Evolutionary conservation across 2,797 vertebrate species (phyloP).

Genomic region (Hyperoplus lanceolatus): DNA sequence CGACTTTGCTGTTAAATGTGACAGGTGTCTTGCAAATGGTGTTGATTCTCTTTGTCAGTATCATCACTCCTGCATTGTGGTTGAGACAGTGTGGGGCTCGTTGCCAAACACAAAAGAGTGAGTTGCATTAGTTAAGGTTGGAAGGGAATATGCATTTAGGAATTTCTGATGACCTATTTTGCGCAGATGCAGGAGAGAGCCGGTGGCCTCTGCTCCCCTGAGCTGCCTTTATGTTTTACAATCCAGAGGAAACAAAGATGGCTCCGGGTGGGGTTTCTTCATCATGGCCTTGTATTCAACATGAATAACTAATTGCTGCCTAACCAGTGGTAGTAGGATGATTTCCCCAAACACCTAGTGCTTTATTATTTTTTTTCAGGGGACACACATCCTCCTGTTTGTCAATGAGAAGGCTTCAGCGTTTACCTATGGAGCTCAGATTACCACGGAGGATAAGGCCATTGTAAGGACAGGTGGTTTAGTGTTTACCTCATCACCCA

Average conservation of each 20-base stretch:
- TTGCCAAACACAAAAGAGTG: conserved; percentile 56
- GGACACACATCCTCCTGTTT: conserved; percentile 47
- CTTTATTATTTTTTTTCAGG: conserved; percentile 55
- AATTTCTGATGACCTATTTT: conserved; percentile 78
- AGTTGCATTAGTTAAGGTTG: conserved; percentile 55
- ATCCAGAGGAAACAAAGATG: conserved; percentile 72
- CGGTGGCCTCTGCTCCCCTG: conserved; percentile 61
- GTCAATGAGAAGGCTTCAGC: conserved; percentile 30
- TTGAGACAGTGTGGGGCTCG: conserved; percentile 43
- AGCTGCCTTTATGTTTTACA: conserved; percentile 65
- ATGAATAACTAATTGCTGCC: conserved; percentile 73
- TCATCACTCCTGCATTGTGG: conserved; percentile 47
- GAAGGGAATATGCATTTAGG: conserved; percentile 59
- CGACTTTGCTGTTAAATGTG: conserved; percentile 62
- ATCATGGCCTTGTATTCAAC: conserved; percentile 38
- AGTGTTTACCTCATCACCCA: conserved; percentile 59
- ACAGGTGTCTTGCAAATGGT: conserved; percentile 80
- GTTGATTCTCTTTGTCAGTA: conserved; percentile 73
- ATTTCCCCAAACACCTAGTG: conserved; percentile 71
- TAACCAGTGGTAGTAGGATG: conserved; percentile 69
- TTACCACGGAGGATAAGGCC: conserved; percentile 65
- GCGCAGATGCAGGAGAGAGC: conserved; percentile 59
- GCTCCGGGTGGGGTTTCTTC: conserved; percentile 56
- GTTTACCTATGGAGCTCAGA: conserved; percentile 57
- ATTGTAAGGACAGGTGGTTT: conserved; percentile 65